Evolutionary conservation across 2,113 vertebrate species (phyloP), one percentile per base, ranked within the genome.

Genomic region (Lagopus muta): DNA sequence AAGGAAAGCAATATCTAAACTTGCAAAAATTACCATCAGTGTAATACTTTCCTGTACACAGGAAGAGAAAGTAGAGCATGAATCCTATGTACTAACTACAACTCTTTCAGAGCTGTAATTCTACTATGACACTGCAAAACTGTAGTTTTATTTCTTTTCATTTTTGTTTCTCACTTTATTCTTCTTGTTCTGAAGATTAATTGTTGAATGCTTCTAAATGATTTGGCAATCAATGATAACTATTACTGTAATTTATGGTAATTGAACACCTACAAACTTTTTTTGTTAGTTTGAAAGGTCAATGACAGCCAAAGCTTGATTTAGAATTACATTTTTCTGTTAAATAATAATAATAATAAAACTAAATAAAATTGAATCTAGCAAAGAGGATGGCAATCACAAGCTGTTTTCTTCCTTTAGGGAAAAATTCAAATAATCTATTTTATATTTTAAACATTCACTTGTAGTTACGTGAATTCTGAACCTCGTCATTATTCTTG

Each of bases 381-480:
- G 25, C 69, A 77, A 79, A 82, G 7, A 6, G 10, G 32, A 36
- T 38, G 10, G 8, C 54, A 87, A 71, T 47, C 50, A 77, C 48
- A 86, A 90, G 55, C 14, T 61, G 4, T 90, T 78, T 93, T 77
- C 32, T 81, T 86, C 57, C 65, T 92, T 92, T 70, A 74, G 25
- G 48, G 65, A 34, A 90, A 92, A 92, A 70, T 18, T 69, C 19
- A 36, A 42, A 69, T 95, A 2, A 47, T 86, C 88, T 28, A 78
- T 88, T 95, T 83, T 43, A 48, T 11, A 71, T 90, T 90, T 78
- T 78, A 86, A 90, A 61, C 6, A 48, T 65, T 71, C 38, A 10
- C 52, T 67, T 90, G 42, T 28, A 94, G 76, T 57, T n/a, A 75
- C 43, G 28, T 43, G 61, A 93, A 78, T 74, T 94, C 48, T 88